phyloP scores from a whole-genome alignment of 2,113 vertebrate species.

The Elephas maximus region DNA sequence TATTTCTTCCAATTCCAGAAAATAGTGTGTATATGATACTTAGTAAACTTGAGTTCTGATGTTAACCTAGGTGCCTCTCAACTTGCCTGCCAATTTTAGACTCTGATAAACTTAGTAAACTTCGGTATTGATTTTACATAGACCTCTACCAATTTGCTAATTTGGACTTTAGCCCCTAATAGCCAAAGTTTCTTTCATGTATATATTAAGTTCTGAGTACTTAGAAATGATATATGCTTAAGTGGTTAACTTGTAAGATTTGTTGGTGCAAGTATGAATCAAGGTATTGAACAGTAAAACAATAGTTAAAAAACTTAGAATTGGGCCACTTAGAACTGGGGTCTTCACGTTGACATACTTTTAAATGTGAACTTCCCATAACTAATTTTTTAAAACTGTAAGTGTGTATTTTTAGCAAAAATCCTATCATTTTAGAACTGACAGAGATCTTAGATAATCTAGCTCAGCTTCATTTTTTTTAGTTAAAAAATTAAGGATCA shows the following conservation, averaged over 20 bases:
- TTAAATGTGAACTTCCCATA: slow-evolving; percentile 47
- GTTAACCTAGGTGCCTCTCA: not conserved
- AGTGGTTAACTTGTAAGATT: slow-evolving; percentile 31
- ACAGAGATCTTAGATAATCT: slow-evolving; percentile 38
- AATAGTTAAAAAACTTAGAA: not conserved
- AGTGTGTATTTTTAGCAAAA: slow-evolving; percentile 16
- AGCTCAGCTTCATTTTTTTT: not conserved
- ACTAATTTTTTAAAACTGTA: slow-evolving; percentile 32
- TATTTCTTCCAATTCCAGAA: slow-evolving; percentile 53
- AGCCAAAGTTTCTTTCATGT: slow-evolving; percentile 24
- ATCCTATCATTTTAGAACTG: slow-evolving; percentile 3
- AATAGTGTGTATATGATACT: not conserved
- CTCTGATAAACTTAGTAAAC: slow-evolving; percentile 53
- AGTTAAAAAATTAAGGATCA: not conserved
- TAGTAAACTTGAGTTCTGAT: slow-evolving; percentile 8
- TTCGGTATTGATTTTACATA: slow-evolving; percentile 58
- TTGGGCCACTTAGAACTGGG: not conserved
- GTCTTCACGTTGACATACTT: slow-evolving; percentile 30
- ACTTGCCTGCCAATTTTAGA: slow-evolving; percentile 59
- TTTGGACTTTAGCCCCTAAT: slow-evolving; percentile 57
- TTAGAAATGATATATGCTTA: slow-evolving; percentile 48
- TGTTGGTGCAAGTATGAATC: slow-evolving; percentile 44
- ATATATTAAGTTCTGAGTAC: slow-evolving; percentile 54
- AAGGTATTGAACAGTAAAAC: slow-evolving; percentile 46
- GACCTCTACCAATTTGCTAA: slow-evolving; percentile 37